A percentile compares a stretch with the other conserved stretches of the same genome.
Evolutionary conservation across 2,888 invertebrate species (phyloP).

Genomic region (Apamea crenata): DNA sequence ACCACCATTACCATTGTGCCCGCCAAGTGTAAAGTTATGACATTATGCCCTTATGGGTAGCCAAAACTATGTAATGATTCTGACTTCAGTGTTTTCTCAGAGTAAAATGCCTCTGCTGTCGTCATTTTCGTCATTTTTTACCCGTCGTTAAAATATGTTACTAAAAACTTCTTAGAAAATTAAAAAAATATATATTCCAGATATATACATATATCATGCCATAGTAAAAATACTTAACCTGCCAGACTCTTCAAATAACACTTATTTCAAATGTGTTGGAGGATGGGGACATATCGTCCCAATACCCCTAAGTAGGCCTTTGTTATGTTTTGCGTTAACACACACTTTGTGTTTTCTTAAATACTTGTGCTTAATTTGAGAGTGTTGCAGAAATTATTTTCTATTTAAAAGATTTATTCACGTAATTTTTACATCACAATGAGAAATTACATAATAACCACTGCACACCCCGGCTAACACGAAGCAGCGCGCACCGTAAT

Average conservation of each 20-base stretch:
- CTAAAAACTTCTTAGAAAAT: no score
- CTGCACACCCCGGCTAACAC: conserved; percentile 59
- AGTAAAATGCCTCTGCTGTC: neutral
- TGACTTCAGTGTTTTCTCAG: neutral
- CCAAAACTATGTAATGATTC: no score
- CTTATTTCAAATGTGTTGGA: neutral
- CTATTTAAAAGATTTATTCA: neutral
- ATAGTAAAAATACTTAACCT: neutral
- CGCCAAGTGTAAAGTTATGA: neutral
- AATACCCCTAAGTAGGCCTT: neutral
- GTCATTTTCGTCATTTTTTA: neutral
- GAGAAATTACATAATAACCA: conserved; percentile 57
- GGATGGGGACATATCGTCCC: neutral
- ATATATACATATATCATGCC: no score
- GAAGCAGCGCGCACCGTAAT: conserved; percentile 71
- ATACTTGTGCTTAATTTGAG: neutral
- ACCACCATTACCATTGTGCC: neutral
- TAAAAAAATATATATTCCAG: no score
- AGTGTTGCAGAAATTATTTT: neutral
- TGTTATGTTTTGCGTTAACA: neutral
- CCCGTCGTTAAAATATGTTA: neutral
- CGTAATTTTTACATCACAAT: conserved; percentile 12
- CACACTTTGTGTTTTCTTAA: neutral
- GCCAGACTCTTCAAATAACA: neutral
- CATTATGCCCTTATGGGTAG: neutral